These are phyloP conservation scores for Elephantulus edwardii DNA, from an alignment of 2,113 vertebrate genomes.

Conservation along the genomic window DNA sequence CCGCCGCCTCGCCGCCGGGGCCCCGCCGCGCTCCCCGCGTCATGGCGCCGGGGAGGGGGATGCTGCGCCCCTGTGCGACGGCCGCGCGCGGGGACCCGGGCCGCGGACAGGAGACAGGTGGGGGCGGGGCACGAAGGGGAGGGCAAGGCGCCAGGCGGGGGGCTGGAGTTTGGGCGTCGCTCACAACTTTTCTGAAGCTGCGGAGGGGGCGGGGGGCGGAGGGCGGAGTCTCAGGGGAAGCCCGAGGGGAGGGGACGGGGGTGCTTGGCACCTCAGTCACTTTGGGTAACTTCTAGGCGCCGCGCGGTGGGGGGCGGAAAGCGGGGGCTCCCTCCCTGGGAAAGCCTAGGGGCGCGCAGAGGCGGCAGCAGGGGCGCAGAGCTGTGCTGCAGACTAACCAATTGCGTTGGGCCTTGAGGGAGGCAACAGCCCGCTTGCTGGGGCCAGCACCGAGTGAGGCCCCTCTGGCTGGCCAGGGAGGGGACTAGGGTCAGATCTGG, in stretches of 20 bases:
- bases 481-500: constrained; percentile 51
- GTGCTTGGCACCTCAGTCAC: constrained; percentile 44
- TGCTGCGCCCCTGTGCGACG: constrained; percentile 55
- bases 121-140: too few species aligned
- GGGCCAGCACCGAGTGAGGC: constrained; percentile 46
- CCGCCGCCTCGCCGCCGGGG: not conserved
- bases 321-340: not conserved
- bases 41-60: constrained; percentile 17
- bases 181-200: constrained; percentile 62
- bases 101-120: not conserved
- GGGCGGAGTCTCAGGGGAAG: constrained; percentile 73
- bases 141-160: constrained; percentile 51
- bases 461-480: not conserved
- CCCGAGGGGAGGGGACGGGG: constrained; percentile 59
- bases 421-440: constrained; percentile 39
- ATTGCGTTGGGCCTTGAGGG: constrained; percentile 40
- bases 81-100: constrained; percentile 51
- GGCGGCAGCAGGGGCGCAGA: not conserved
- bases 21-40: constrained; percentile 25
- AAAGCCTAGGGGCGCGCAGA: not conserved
- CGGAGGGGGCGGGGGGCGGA: constrained; percentile 64
- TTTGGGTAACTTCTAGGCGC: constrained; percentile 68
- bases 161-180: constrained; percentile 58
- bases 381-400: constrained; percentile 56
- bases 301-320: not conserved